These are phyloP conservation scores for Platysternon megacephalum DNA, from an alignment of 2,113 vertebrate genomes.

Conservation along the genomic window DNA sequence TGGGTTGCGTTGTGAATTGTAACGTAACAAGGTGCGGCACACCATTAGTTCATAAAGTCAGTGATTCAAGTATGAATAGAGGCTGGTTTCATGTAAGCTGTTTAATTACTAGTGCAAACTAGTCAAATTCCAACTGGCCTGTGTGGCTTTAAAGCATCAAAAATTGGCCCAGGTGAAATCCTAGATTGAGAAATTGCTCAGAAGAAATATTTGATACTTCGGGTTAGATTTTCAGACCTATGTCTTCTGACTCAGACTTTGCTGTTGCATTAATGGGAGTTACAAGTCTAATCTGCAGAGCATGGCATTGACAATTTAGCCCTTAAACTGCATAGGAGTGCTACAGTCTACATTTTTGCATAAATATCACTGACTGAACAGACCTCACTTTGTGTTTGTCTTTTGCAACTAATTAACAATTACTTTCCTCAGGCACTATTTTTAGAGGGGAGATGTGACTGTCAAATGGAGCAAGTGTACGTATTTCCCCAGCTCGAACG, in stretches of 20 bases:
- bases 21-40: constrained; percentile 7
- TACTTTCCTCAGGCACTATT: not conserved
- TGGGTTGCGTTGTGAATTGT: not conserved
- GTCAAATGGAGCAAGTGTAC: not conserved
- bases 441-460: not conserved
- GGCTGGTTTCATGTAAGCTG: not conserved
- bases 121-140: fast-evolving
- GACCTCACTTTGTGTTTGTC: not conserved
- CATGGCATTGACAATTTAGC: fast-evolving
- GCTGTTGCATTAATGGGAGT: not conserved
- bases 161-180: not conserved
- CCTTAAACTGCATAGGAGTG: not conserved
- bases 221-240: not conserved
- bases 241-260: not conserved
- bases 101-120: not conserved
- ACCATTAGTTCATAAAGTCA: constrained; percentile 36
- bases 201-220: not conserved
- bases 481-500: not conserved
- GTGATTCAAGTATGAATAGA: not conserved
- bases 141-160: not conserved
- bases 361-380: not conserved
- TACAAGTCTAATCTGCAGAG: fast-evolving
- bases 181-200: not conserved
- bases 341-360: not conserved
- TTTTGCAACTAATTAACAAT: not conserved